Evolutionary conservation across 35 echinoderm and acorn worm species (phyloP).

Genomic region (Holothuria glaberrima): DNA sequence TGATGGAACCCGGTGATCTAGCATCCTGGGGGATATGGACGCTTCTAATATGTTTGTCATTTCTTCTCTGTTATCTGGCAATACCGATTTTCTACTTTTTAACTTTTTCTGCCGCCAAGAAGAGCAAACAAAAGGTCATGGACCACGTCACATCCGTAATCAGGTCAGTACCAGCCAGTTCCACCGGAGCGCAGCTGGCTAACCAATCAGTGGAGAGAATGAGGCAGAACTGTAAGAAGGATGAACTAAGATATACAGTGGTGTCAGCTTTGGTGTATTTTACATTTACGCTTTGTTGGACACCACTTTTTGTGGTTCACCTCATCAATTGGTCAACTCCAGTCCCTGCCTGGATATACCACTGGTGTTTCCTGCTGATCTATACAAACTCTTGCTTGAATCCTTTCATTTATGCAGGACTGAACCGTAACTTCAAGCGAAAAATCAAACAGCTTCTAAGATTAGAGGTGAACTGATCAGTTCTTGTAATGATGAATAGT

Average conservation of each 20-base stretch:
- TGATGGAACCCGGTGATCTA: conserved; percentile 52
- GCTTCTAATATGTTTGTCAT: neutral
- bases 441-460: conserved; percentile 44
- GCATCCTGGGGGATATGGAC: conserved; percentile 6
- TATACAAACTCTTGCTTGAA: conserved; percentile 82
- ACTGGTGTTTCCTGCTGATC: conserved; percentile 59
- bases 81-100: conserved; percentile 71
- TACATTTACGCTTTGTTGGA: conserved; percentile 70
- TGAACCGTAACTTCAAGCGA: conserved; percentile 62
- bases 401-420: conserved; percentile 78
- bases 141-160: neutral
- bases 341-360: conserved; percentile 46
- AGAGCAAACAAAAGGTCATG: conserved; percentile 38
- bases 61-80: conserved; percentile 48
- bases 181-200: neutral
- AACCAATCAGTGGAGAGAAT: neutral
- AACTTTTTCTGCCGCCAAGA: conserved; percentile 52
- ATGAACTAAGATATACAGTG: conserved; percentile 68
- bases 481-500: neutral
- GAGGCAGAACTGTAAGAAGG: conserved; percentile 5
- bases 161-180: neutral
- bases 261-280: conserved; percentile 64
- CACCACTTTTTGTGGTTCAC: conserved; percentile 67
- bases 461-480: conserved; percentile 16
- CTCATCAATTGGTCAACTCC: conserved; percentile 62